Base-by-base conservation (phyloP, 2,888 invertebrate species). In the Electrophaes corylata region DNA sequence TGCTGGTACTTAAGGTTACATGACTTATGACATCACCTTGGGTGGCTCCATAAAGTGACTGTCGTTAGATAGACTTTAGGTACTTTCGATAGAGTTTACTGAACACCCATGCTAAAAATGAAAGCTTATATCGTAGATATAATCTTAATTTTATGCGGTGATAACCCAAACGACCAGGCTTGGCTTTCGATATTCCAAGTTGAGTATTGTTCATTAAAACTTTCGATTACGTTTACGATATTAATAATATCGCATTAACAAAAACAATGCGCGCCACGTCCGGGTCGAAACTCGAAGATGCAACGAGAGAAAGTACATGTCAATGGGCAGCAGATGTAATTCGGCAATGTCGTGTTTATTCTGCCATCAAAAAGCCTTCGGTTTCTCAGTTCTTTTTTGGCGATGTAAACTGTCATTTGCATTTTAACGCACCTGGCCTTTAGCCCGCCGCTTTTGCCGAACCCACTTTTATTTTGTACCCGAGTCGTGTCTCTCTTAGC, bases 191-290 rank as follows among this genome's bases (percentile, higher is more conserved):
- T 83, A 84, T 83, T 84, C 76, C 77, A 73, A 77, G 69, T 76
- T 71, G 71, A 66, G 75, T 81, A 80, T 77, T 77, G 73, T 75
- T 76, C 75, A 81, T 82, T 81, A 79, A 76, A 73, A 86, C 87
- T 88, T 88, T 88, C 88, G 81, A 81, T 86, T 85, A 86, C 83
- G 73, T 65, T 80, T 70, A 71, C 62, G 75, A 76, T 80, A 81
- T 83, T 85, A 83, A 84, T 78, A 84, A 83, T 81, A 85, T 79
- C 76, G 72, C 76, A 83, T 83, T 81, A 83, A 84, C 79, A 81
- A 84, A 88, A 86, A 88, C 87, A 88, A 86, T 86, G 81, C 79
- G 79, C 78, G 61, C 75, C 70, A 72, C 66, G 83, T 86, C 87
- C 87, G 87, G 87, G 84, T 85, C 73, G 81, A 73, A 75, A 76